These are phyloP conservation scores for Acheta domesticus DNA, from an alignment of 2,888 invertebrate genomes.

Conservation along the genomic window DNA sequence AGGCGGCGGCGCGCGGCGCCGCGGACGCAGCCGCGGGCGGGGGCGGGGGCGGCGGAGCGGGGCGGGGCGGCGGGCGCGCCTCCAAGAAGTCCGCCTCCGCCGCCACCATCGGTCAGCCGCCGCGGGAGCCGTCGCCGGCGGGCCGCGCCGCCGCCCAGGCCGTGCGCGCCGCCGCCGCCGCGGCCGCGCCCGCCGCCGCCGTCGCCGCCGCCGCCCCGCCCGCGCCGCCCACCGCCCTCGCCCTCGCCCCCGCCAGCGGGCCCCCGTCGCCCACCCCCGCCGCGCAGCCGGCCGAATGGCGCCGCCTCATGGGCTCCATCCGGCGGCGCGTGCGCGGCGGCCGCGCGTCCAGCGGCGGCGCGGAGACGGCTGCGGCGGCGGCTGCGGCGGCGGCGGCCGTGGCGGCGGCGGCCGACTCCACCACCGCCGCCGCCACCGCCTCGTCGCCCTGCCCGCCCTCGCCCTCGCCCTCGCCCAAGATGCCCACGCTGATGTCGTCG, in stretches of 20 bases:
- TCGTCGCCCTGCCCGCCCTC: constrained; percentile 45
- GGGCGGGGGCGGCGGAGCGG: background rate
- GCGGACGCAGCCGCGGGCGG: constrained; percentile 21
- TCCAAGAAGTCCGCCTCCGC: background rate
- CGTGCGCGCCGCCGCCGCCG: constrained; percentile 43
- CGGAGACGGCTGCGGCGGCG: constrained; percentile 21
- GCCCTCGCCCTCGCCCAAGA: background rate
- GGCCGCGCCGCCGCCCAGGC: constrained; percentile 36
- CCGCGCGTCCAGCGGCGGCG: constrained; percentile 38
- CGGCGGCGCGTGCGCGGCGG: constrained; percentile 49
- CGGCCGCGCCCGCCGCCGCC: constrained; percentile 50
- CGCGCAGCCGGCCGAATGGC: constrained; percentile 47
- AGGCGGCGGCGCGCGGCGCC: background rate
- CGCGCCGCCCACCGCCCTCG: background rate
- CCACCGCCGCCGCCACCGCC: constrained; percentile 38
- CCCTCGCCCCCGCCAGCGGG: background rate
- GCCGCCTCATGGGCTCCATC: constrained; percentile 50
- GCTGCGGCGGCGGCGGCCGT: constrained; percentile 33
- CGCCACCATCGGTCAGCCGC: background rate
- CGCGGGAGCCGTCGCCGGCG: constrained; percentile 18
- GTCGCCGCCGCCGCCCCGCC: constrained; percentile 48
- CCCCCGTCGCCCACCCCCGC: background rate
- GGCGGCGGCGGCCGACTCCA: constrained; percentile 30
- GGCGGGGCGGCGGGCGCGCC: background rate
- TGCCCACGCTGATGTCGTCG: constrained; percentile 29